A percentile compares a stretch with the other conserved stretches of the same genome.
Evolutionary conservation across 2,113 vertebrate species (phyloP).

Genomic region (Canis aureus): DNA sequence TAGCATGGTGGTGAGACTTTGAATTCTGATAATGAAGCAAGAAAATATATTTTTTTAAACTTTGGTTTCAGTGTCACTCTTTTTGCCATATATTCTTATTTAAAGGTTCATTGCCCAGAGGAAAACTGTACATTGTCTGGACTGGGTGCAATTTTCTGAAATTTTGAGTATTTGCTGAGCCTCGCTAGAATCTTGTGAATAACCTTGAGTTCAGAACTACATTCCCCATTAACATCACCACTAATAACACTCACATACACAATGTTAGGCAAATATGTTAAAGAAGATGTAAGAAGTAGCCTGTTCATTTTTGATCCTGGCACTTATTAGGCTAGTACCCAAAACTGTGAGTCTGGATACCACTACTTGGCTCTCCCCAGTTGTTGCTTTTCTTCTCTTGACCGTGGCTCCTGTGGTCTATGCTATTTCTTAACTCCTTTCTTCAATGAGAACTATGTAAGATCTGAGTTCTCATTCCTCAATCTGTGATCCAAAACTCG

Average conservation of each 20-base stretch:
- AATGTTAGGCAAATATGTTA: not conserved
- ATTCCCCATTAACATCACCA: not conserved
- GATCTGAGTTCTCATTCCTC: not conserved
- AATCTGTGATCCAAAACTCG: not conserved
- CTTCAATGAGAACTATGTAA: not conserved
- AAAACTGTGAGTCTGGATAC: not conserved
- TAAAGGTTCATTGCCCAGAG: not conserved
- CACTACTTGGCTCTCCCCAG: not conserved
- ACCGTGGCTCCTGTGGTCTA: not conserved
- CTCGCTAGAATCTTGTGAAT: not conserved
- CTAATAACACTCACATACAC: not conserved
- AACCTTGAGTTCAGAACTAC: rapidly evolving
- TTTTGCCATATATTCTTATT: not conserved
- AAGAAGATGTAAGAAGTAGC: not conserved
- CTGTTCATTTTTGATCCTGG: not conserved
- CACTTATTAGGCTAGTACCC: not conserved
- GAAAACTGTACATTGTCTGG: not conserved
- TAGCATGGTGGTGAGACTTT: not conserved
- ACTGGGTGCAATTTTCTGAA: not conserved
- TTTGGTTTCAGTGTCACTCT: not conserved
- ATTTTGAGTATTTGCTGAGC: not conserved
- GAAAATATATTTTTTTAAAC: not conserved
- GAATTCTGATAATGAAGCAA: not conserved
- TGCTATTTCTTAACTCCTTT: not conserved
- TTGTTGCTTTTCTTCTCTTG: not conserved